These are phyloP conservation scores for Drosophila seguyi DNA, from an alignment of 1,140 invertebrate genomes.

Conservation along the genomic window DNA sequence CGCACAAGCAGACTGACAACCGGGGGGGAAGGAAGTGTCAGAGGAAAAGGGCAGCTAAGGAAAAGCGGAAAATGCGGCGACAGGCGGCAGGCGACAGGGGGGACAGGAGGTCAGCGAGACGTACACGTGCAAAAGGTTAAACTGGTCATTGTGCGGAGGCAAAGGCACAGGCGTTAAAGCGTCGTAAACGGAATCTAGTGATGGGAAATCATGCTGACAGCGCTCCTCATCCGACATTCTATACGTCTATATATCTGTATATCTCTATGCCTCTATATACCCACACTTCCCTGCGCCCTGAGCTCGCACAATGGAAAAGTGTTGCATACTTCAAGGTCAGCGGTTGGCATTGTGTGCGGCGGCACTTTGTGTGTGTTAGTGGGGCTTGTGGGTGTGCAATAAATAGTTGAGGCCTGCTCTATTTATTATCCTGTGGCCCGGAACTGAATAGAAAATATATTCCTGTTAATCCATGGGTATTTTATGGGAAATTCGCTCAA, in stretches of 20 bases:
- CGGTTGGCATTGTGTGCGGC: conserved; percentile 19
- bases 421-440: conserved; percentile 36
- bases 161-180: conserved; percentile 59
- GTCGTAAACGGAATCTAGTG: conserved; percentile 61
- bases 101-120: neutral
- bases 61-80: conserved; percentile 6
- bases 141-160: conserved; percentile 64
- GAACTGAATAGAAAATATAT: conserved; percentile 33
- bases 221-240: conserved; percentile 22
- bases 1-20: conserved; percentile 47
- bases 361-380: neutral
- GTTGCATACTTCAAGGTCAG: conserved; percentile 81
- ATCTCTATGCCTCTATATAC: neutral
- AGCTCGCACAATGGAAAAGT: conserved; percentile 58
- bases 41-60: conserved; percentile 7
- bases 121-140: conserved; percentile 77
- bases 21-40: conserved; percentile 2
- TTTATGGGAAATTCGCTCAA: conserved; percentile 17
- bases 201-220: conserved; percentile 66
- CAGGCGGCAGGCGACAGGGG: neutral
- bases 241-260: conserved; percentile 19
- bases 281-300: no score
- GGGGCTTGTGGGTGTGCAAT: conserved; percentile 27
- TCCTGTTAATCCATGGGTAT: conserved; percentile 10
- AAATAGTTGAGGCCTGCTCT: conserved; percentile 36